These are phyloP conservation scores for Oncorhynchus kisutch DNA, from an alignment of 2,113 vertebrate genomes.

Conservation along the genomic window DNA sequence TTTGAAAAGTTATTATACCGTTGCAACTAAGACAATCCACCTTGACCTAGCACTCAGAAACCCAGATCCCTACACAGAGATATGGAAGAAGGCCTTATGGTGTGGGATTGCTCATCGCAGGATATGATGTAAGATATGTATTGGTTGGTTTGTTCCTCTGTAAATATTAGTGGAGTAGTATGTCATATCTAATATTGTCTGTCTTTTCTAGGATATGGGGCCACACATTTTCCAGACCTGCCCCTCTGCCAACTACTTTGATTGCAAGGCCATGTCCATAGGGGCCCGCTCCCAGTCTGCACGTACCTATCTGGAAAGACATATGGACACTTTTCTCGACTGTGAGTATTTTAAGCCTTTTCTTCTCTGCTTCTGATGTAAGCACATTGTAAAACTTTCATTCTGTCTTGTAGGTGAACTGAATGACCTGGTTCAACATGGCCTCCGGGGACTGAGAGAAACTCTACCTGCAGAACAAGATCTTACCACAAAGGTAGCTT, in stretches of 20 bases:
- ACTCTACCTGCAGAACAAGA: slow-evolving; percentile 89
- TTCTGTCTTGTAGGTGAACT: slow-evolving; percentile 71
- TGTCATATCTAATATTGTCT: slow-evolving; percentile 85
- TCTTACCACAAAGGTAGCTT: slow-evolving; percentile 82
- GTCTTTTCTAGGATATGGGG: slow-evolving; percentile 73
- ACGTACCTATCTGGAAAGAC: slow-evolving; percentile 86
- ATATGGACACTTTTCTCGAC: slow-evolving; percentile 81
- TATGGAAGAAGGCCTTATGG: no score
- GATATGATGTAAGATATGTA: slow-evolving; percentile 81
- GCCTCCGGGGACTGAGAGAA: slow-evolving; percentile 83
- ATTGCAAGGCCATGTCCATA: no score
- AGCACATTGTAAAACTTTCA: no score
- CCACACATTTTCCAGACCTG: no score
- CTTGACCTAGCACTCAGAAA: slow-evolving; percentile 69
- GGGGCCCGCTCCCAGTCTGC: slow-evolving; percentile 62
- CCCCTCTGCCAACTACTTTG: no score
- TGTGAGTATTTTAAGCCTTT: slow-evolving; percentile 68
- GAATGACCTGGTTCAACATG: slow-evolving; percentile 86
- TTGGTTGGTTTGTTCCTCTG: background rate
- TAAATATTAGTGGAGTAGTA: slow-evolving; percentile 72
- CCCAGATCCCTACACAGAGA: slow-evolving; percentile 76
- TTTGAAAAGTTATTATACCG: no score
- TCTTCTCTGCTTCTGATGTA: background rate
- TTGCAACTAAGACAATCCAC: background rate
- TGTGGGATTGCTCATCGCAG: slow-evolving; percentile 83